Base-by-base conservation (phyloP, 2,797 vertebrate genomes). In the Micrastur ruficollis region DNA sequence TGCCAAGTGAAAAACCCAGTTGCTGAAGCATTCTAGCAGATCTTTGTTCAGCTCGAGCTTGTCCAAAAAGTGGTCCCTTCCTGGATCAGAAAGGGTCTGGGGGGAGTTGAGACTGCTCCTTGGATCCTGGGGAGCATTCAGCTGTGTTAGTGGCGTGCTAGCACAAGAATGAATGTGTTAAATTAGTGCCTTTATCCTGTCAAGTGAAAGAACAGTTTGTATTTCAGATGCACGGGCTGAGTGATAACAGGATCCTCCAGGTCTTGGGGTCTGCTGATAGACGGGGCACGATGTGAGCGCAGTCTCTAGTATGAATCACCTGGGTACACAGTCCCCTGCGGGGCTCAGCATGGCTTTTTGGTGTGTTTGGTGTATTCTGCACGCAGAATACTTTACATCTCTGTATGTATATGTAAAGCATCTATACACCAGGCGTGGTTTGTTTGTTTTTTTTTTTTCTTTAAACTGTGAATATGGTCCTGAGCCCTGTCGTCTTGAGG, bases 241-340 rank as follows among this genome's bases (percentile, higher is more conserved):
- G 59, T 4, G 67, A 8, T 27, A 21, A 12, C 6, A 6, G 71
- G 47, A 23, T 66, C 70, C 80, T 47, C 55, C 29, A 4, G 62
- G n/a, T 18, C 32, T 2, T 21, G 82, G 65, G 65, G 6, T 27
- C 34, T 58, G 27, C n/a, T 65, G 79, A 55, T 10, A 0, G 14
- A 0, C 3, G 1, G 42, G 67, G 13, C 2, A 3, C 0, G 3
- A 31, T 25, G 18, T 29, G 62, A 14, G 29, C 4, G 4, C 27
- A 7, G 55, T 5, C 36, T 44, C 7, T 3, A 16, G 6, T 4
- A 11, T 5, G 20, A 3, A 14, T 5, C 62, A 4, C 55, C 36
- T 12, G 9, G 67, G 62, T n/a, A 6, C 23, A 3, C 6, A 11
- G 18, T 7, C 23, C 52, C 2, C 40, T 5, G 23, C 4, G 25